phyloP scores from a whole-genome alignment of 2,888 invertebrate genomes.

The Limulus polyphemus region DNA sequence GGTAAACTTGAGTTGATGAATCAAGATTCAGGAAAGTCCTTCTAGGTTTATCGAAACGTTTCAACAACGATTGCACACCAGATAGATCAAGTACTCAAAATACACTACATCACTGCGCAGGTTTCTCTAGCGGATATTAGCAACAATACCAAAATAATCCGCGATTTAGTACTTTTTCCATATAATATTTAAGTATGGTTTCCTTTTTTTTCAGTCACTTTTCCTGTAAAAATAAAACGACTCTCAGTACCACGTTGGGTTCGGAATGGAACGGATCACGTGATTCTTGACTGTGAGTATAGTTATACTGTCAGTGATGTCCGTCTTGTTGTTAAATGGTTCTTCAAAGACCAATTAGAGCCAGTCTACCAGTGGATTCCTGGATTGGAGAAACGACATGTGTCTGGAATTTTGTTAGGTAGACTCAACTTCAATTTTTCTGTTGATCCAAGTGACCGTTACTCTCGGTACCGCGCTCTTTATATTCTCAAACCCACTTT shows the following conservation, averaged over 20 bases:
- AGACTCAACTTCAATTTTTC: slow-evolving; percentile 5
- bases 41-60: too few species aligned
- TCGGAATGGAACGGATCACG: slow-evolving; percentile 19
- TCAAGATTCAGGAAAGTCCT: too few species aligned
- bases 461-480: slow-evolving; percentile 14
- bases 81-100: too few species aligned
- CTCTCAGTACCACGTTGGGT: slow-evolving; percentile 15
- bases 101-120: too few species aligned
- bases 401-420: slow-evolving; percentile 13
- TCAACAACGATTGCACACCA: too few species aligned
- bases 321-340: slow-evolving; percentile 22
- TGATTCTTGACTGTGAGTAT: slow-evolving; percentile 21
- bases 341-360: slow-evolving; percentile 21
- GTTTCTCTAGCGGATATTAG: too few species aligned
- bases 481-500: slow-evolving; percentile 15
- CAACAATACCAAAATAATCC: too few species aligned
- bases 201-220: not conserved
- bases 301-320: slow-evolving; percentile 9
- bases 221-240: slow-evolving; percentile 10
- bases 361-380: slow-evolving; percentile 24
- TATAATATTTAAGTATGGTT: too few species aligned
- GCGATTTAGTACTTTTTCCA: too few species aligned
- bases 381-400: slow-evolving; percentile 14
- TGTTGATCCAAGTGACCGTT: slow-evolving; percentile 7
- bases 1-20: too few species aligned